A percentile compares a stretch with the other conserved stretches of the same genome.
Evolutionary conservation across 2,797 vertebrate genomes (phyloP).

Genomic region (Steatocranus sp.): DNA sequence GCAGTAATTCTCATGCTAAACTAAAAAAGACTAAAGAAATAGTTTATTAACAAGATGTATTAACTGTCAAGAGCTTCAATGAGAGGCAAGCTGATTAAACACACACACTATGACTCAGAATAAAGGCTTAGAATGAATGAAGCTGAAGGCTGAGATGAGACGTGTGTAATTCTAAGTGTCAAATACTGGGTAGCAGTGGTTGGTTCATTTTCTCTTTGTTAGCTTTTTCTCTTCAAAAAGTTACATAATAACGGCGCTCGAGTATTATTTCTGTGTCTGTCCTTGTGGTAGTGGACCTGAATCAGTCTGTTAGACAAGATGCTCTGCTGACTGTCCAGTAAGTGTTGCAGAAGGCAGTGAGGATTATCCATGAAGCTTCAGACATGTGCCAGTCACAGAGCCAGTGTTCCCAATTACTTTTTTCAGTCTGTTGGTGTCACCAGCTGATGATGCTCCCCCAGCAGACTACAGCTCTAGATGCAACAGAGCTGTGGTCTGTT

Average conservation of each 20-base stretch:
- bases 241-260: neutral
- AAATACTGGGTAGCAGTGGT: neutral
- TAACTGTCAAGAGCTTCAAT: neutral
- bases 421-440: neutral
- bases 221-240: neutral
- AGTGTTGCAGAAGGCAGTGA: neutral
- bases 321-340: neutral
- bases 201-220: neutral
- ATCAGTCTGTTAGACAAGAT: neutral
- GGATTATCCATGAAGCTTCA: neutral
- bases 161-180: neutral
- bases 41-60: neutral
- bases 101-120: neutral
- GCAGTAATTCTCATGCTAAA: neutral
- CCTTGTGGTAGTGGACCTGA: neutral
- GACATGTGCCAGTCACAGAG: neutral
- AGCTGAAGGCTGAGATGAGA: neutral
- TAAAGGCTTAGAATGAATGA: neutral
- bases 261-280: neutral
- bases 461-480: neutral
- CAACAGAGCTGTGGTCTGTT: neutral
- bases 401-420: neutral
- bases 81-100: neutral
- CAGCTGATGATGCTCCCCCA: neutral
- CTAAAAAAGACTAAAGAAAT: neutral